phyloP scores from a whole-genome alignment of 2,797 vertebrate genomes.

The Nyctalus aviator region DNA sequence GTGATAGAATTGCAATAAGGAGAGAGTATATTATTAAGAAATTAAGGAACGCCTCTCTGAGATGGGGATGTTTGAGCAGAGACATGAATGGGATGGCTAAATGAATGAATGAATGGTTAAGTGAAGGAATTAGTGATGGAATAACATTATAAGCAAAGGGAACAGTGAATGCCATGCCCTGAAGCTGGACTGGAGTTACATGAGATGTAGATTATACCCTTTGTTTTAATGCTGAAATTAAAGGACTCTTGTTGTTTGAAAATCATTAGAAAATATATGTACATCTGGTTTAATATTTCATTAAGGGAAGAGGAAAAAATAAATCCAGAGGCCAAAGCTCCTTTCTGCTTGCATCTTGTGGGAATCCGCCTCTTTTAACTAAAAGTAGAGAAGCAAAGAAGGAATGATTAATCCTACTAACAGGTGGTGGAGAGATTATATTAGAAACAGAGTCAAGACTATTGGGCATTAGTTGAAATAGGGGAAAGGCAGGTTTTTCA shows the following conservation, averaged over 20 bases:
- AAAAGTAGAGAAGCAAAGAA: background rate
- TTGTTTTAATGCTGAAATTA: background rate
- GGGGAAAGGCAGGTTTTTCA: background rate
- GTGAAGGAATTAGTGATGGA: background rate
- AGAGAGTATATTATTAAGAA: background rate
- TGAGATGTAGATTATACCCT: background rate
- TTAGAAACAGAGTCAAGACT: background rate
- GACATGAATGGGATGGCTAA: background rate
- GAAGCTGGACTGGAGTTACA: background rate
- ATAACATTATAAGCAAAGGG: background rate
- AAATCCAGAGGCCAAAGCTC: background rate
- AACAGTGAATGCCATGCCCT: background rate
- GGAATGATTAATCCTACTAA: background rate
- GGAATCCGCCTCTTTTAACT: background rate
- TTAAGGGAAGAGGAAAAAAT: background rate
- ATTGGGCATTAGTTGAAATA: background rate
- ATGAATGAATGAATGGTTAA: background rate
- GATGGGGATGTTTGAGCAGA: background rate
- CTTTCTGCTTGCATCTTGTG: conserved; percentile 17
- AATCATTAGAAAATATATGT: background rate
- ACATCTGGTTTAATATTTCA: background rate
- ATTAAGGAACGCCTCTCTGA: background rate
- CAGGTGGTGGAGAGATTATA: background rate
- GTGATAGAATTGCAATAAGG: background rate
- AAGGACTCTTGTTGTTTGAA: background rate